These are phyloP conservation scores for Anoplius nigerrimus DNA, from an alignment of 2,888 invertebrate species.

Conservation along the genomic window DNA sequence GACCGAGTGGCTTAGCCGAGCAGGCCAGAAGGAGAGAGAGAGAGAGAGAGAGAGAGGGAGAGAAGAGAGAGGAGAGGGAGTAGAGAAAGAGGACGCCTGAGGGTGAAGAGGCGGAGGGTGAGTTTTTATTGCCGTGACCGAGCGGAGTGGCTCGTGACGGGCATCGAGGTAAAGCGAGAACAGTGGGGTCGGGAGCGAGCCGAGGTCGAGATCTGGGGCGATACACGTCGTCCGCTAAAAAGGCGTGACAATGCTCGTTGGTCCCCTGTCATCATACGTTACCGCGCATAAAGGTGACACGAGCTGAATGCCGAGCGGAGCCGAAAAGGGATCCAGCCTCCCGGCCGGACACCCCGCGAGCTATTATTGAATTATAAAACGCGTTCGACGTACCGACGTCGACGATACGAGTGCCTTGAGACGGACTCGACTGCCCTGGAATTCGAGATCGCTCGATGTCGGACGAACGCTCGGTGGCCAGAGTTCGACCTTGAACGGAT, in stretches of 20 bases:
- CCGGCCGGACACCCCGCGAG: constrained; percentile 12
- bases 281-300: constrained; percentile 59
- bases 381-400: constrained; percentile 35
- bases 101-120: background rate
- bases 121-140: too few species aligned
- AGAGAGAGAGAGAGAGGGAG: constrained; percentile 1
- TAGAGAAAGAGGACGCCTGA: background rate
- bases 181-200: background rate
- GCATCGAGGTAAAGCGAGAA: background rate
- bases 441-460: too few species aligned
- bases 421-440: too few species aligned
- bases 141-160: too few species aligned
- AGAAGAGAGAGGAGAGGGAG: background rate
- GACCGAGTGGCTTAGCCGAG: too few species aligned
- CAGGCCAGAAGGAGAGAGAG: constrained; percentile 7
- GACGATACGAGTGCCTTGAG: background rate
- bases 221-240: constrained; percentile 41
- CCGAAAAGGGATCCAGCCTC: constrained; percentile 29
- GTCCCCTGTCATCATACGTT: constrained; percentile 60
- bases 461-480: too few species aligned
- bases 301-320: constrained; percentile 32
- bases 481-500: too few species aligned
- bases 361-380: constrained; percentile 50
- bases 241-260: constrained; percentile 55
- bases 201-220: constrained; percentile 12